phyloP scores from a whole-genome alignment of 2,797 vertebrate genomes.

The Xenentodon cancila region DNA sequence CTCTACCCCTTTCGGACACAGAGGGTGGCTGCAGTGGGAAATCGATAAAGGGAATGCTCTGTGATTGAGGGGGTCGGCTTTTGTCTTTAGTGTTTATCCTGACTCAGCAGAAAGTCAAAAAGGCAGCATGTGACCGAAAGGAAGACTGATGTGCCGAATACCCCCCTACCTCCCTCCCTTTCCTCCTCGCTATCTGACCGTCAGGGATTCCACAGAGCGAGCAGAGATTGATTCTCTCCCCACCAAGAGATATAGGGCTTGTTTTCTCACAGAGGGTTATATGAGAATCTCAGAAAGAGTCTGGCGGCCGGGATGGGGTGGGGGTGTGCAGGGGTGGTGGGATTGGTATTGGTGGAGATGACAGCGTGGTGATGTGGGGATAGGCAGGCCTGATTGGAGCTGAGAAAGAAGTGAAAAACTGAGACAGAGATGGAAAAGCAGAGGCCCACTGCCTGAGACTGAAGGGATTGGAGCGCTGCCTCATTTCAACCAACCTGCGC shows the following conservation, averaged over 20 bases:
- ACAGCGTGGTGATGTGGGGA: slow-evolving; percentile 70
- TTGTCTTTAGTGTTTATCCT: slow-evolving; percentile 68
- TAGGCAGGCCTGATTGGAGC: slow-evolving; percentile 67
- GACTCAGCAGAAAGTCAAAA: slow-evolving; percentile 73
- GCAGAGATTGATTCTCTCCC: slow-evolving; percentile 75
- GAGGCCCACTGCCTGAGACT: slow-evolving; percentile 28
- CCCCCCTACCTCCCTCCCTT: background rate
- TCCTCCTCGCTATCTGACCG: slow-evolving; percentile 41
- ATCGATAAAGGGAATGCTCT: slow-evolving; percentile 62
- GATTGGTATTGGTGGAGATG: slow-evolving; percentile 67
- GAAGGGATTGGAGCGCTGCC: slow-evolving; percentile 41
- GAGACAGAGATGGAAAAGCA: slow-evolving; percentile 70
- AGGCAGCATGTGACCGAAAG: slow-evolving; percentile 63
- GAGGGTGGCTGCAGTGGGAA: slow-evolving; percentile 52
- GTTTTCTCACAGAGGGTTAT: slow-evolving; percentile 70
- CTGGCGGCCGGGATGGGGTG: background rate
- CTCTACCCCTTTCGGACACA: slow-evolving; percentile 38
- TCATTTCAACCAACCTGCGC: slow-evolving; percentile 33
- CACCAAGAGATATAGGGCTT: slow-evolving; percentile 66
- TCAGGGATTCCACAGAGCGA: slow-evolving; percentile 68
- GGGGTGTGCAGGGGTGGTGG: slow-evolving; percentile 36
- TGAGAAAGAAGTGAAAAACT: slow-evolving; percentile 60
- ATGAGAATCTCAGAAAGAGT: slow-evolving; percentile 62
- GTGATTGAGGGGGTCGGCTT: slow-evolving; percentile 47
- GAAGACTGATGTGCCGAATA: slow-evolving; percentile 63